A percentile compares a stretch with the other conserved stretches of the same genome.
Evolutionary conservation across 2,888 invertebrate genomes (phyloP).

Genomic region (Anagyrus pseudococci): DNA sequence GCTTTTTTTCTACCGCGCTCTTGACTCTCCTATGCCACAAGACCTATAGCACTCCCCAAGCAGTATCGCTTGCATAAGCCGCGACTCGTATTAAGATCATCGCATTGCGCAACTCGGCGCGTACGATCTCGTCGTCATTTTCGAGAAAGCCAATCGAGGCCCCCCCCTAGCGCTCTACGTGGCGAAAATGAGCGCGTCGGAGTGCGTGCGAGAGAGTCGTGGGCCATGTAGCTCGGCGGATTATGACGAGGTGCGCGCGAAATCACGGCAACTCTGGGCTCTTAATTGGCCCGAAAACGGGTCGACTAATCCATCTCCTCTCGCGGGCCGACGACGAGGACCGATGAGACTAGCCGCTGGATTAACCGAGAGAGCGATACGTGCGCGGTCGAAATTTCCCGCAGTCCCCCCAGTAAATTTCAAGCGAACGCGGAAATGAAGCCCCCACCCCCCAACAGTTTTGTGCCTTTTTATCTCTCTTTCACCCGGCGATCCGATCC

Average conservation of each 20-base stretch:
- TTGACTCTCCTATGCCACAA: background rate
- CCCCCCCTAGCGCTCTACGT: no score
- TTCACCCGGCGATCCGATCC: no score
- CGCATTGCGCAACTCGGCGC: background rate
- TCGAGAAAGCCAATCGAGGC: background rate
- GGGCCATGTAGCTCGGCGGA: background rate
- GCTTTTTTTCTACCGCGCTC: background rate
- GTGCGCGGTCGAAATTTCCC: no score
- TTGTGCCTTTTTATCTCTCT: no score
- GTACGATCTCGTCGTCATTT: background rate
- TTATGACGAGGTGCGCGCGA: background rate
- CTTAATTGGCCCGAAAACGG: background rate
- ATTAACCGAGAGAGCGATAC: no score
- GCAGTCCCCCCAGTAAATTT: no score
- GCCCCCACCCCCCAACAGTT: no score
- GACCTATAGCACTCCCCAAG: background rate
- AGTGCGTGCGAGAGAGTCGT: background rate
- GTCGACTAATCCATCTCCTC: no score
- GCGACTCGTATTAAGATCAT: constrained; percentile 11
- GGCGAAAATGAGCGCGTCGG: background rate
- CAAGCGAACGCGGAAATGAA: no score
- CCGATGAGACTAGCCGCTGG: no score
- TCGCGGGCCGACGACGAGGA: no score
- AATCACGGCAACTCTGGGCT: no score
- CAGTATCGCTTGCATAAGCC: constrained; percentile 9